These are phyloP conservation scores for Schrankia costaestrigalis DNA, from an alignment of 2,888 invertebrate genomes.

Conservation along the genomic window DNA sequence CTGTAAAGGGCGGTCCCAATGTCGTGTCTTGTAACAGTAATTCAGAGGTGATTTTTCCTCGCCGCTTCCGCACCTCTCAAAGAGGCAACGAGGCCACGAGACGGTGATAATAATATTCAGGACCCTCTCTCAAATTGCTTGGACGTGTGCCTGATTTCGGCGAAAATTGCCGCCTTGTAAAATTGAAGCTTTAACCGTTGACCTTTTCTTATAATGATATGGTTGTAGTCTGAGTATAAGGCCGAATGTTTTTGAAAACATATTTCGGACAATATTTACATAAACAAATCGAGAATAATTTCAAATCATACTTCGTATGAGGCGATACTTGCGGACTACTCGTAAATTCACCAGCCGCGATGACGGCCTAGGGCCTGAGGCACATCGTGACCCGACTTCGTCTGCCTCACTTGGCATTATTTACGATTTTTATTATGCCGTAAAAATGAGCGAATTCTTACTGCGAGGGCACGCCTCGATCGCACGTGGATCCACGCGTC, in stretches of 20 bases:
- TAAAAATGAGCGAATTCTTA: slow-evolving; percentile 75
- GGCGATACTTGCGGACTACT: slow-evolving; percentile 54
- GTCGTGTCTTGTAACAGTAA: slow-evolving; percentile 40
- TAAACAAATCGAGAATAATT: slow-evolving; percentile 37
- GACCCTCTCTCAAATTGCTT: slow-evolving; percentile 57
- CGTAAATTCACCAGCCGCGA: slow-evolving; percentile 69
- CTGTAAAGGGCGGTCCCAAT: slow-evolving; percentile 20
- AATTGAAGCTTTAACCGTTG: slow-evolving; percentile 51
- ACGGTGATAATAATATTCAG: slow-evolving; percentile 56
- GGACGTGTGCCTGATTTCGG: slow-evolving; percentile 55
- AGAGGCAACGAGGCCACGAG: slow-evolving; percentile 42
- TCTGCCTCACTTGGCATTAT: slow-evolving; percentile 67
- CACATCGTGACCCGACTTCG: slow-evolving; percentile 71
- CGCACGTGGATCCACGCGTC: slow-evolving; percentile 73
- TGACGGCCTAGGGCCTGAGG: slow-evolving; percentile 65
- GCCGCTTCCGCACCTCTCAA: slow-evolving; percentile 46
- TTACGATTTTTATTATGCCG: slow-evolving; percentile 75
- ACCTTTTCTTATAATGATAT: slow-evolving; percentile 49
- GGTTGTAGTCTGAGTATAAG: slow-evolving; percentile 14
- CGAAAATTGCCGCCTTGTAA: slow-evolving; percentile 50
- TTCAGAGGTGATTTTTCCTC: slow-evolving; percentile 48
- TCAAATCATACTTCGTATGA: slow-evolving; percentile 50
- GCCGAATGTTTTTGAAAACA: no score
- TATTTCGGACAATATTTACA: slow-evolving; percentile 14
- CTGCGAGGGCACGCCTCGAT: slow-evolving; percentile 58